These are phyloP conservation scores for Hiodon alosoides DNA, from an alignment of 2,113 vertebrate species.

Conservation along the genomic window DNA sequence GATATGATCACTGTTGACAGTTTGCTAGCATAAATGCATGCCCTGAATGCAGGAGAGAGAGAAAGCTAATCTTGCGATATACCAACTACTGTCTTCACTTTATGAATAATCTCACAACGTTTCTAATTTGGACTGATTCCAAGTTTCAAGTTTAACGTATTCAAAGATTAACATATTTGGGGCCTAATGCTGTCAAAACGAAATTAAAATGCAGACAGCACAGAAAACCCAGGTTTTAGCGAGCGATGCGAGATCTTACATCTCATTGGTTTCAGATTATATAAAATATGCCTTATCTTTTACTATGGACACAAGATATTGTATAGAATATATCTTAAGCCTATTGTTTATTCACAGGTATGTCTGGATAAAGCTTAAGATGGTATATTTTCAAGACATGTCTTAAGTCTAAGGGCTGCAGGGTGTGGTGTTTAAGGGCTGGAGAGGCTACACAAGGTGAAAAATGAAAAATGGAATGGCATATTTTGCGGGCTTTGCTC, in stretches of 20 bases:
- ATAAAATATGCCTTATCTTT: constrained; percentile 2
- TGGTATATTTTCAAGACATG: neutral
- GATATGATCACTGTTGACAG: too few relatives aligned
- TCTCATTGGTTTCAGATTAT: neutral
- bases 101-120: too few relatives aligned
- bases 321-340: constrained; percentile 3
- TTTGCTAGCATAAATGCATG: too few relatives aligned
- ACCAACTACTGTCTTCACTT: too few relatives aligned
- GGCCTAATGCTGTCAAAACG: neutral
- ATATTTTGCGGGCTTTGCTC: neutral
- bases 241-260: neutral
- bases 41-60: too few relatives aligned
- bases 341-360: constrained; percentile 1
- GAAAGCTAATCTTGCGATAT: too few relatives aligned
- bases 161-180: neutral
- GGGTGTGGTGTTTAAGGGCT: constrained; percentile 13
- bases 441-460: neutral
- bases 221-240: neutral
- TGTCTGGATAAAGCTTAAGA: neutral
- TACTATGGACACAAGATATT: neutral
- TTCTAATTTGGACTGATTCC: too few relatives aligned
- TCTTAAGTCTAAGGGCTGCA: constrained; percentile 16
- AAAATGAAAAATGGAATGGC: neutral
- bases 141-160: too few relatives aligned
- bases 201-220: neutral